Evolutionary conservation across 2,113 vertebrate species (phyloP), one percentile per base, ranked within the genome.

Genomic region (Mixornis gularis): DNA sequence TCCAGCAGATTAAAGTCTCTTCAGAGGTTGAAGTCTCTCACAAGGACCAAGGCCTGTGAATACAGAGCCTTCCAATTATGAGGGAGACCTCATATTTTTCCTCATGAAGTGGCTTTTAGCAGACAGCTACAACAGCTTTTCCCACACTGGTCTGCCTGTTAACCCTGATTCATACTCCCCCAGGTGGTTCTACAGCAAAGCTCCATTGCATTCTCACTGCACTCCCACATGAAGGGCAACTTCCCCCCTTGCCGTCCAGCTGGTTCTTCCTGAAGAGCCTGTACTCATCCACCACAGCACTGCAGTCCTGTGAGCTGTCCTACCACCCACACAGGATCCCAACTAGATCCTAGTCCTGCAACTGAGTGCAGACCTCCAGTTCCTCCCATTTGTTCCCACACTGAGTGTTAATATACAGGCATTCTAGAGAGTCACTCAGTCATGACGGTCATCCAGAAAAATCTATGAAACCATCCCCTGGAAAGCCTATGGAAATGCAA

Each of bases 211-310:
- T 56, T 95, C 71, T 74, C 3, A 1, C 38, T 74, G 80, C 53
- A 52, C 71, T 93, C 56, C n/a, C 79, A 93, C 63, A 53, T 38
- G 17, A 62, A 92, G 51, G 56, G 30, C 29, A 79, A 46, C 46
- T 41, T 65, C 11, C 3, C 6, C 3, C 30, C 36, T 52, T 38
- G 73, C n/a, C 0, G 0, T 68, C 65, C 78, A 78, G 65, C 80
- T 78, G 56, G 89, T 74, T 90, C 60, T 89, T 84, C 93, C 93
- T 56, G 93, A 74, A 90, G 25, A 74, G 58, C 73, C 69, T 84
- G 80, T 64, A 32, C 15, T 62, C 52, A 71, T n/a, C 43, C 43
- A 89, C 62, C 7, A 2, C 26, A 68, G 34, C 11, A 27, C 40
- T 16, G 29, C 48, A 12, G 56, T 27, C 43, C 60, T 73, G 13